phyloP scores from a whole-genome alignment of 2,888 invertebrate species.

The Prosapia bicincta region DNA sequence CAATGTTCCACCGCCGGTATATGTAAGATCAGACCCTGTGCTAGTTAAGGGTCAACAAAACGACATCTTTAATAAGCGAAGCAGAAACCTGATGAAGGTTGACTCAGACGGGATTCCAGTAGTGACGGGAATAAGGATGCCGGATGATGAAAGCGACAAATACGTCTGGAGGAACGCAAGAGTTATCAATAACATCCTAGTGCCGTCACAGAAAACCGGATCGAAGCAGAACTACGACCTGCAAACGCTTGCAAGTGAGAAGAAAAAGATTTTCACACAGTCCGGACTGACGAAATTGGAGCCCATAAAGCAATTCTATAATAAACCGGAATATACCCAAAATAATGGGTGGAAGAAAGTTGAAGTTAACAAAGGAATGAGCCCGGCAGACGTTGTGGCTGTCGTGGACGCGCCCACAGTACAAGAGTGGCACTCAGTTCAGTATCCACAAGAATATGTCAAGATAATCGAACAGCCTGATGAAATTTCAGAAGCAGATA shows the following conservation, averaged over 20 bases:
- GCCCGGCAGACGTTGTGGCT: slow-evolving; percentile 10
- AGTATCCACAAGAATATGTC: slow-evolving; percentile 21
- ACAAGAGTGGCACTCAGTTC: slow-evolving; percentile 22
- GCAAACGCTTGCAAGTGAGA: slow-evolving; percentile 5
- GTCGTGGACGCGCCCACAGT: slow-evolving; percentile 8
- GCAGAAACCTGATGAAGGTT: slow-evolving; percentile 60
- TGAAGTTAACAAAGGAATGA: background rate
- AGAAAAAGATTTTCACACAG: slow-evolving; percentile 19
- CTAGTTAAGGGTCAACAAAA: slow-evolving; percentile 51
- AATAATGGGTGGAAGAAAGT: background rate
- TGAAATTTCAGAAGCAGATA: slow-evolving; percentile 27
- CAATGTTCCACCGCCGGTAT: slow-evolving; percentile 63
- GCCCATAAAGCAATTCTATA: slow-evolving; percentile 23
- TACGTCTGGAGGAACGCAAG: slow-evolving; percentile 86
- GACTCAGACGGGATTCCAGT: slow-evolving; percentile 73
- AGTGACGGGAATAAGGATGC: slow-evolving; percentile 76
- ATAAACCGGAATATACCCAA: background rate
- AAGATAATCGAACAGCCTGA: slow-evolving; percentile 23
- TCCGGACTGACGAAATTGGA: slow-evolving; percentile 30
- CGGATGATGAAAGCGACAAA: slow-evolving; percentile 78
- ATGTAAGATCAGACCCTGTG: slow-evolving; percentile 62
- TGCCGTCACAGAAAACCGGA: slow-evolving; percentile 54
- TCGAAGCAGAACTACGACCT: slow-evolving; percentile 19
- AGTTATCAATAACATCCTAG: slow-evolving; percentile 78
- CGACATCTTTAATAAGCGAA: slow-evolving; percentile 57